Percentiles rank a stretch among this genome's conserved stretches.
These are phyloP conservation scores for Hydrozoanthus tunicans DNA, from an alignment of 64 coral and sea anemone genomes.

Conservation along the genomic window DNA sequence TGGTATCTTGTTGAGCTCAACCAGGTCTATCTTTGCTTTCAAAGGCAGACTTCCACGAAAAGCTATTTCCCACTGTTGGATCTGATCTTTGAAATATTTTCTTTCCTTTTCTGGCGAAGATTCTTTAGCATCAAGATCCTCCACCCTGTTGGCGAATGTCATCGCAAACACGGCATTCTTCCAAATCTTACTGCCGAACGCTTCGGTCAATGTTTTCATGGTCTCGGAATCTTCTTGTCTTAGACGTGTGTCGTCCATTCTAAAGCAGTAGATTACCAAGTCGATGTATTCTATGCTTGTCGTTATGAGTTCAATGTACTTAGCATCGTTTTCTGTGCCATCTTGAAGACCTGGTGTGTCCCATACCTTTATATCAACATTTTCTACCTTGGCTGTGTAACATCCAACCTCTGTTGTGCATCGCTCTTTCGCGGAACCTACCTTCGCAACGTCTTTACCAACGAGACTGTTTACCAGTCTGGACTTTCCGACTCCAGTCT, in stretches of 20 bases:
- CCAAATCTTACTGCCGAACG: background rate
- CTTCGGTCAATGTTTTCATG: constrained; percentile 2
- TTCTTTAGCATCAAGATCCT: background rate
- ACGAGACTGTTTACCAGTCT: background rate
- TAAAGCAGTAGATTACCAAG: background rate
- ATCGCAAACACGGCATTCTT: constrained; percentile 2
- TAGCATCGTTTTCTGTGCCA: background rate
- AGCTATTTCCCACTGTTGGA: background rate
- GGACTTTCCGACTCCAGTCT: constrained; percentile 5
- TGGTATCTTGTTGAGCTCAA: background rate
- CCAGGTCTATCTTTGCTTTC: background rate
- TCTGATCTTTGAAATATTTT: background rate
- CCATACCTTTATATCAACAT: background rate
- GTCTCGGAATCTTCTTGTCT: background rate
- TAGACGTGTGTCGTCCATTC: constrained; percentile 1
- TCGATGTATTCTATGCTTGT: background rate
- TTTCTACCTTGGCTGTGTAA: background rate
- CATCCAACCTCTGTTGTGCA: background rate
- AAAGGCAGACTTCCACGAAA: background rate
- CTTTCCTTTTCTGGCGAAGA: no score
- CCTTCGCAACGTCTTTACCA: background rate
- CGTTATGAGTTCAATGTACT: background rate
- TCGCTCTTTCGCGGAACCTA: background rate
- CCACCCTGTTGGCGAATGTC: background rate
- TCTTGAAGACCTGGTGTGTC: constrained; percentile 7